Percentiles rank a stretch among this genome's conserved stretches.
Evolutionary conservation across 1,140 invertebrate species (phyloP).

Genomic region (Chironomus striatipennis): DNA sequence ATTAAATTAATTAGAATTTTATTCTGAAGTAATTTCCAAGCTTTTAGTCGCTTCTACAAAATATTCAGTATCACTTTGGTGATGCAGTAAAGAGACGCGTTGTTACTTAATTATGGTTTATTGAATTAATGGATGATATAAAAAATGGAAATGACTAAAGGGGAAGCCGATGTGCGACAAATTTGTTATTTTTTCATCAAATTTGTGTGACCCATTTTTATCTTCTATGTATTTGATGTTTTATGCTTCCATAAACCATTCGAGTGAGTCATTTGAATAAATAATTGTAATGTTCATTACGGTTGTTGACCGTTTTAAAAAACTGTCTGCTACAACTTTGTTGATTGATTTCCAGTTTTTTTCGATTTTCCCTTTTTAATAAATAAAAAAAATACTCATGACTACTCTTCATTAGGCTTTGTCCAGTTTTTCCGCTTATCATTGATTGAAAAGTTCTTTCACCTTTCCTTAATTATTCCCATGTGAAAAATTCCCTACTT

Average conservation of each 20-base stretch:
- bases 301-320: neutral
- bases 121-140: constrained; percentile 9
- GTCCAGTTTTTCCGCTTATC: neutral
- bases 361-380: no score
- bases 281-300: neutral
- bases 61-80: no score
- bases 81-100: neutral
- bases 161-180: neutral
- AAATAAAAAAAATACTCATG: no score
- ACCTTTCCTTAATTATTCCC: neutral
- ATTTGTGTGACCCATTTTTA: no score
- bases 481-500: neutral
- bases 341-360: neutral
- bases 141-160: neutral
- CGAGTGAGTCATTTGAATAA: neutral
- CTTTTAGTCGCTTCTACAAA: no score
- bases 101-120: neutral
- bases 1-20: no score
- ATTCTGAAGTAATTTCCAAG: no score
- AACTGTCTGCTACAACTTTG: neutral
- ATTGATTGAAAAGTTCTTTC: neutral
- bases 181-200: constrained; percentile 1
- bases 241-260: no score
- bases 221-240: no score
- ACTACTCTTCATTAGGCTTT: neutral